A percentile compares a stretch with the other conserved stretches of the same genome.
These are phyloP conservation scores for Rhinogobio ventralis DNA, from an alignment of 2,797 vertebrate genomes.

Conservation along the genomic window DNA sequence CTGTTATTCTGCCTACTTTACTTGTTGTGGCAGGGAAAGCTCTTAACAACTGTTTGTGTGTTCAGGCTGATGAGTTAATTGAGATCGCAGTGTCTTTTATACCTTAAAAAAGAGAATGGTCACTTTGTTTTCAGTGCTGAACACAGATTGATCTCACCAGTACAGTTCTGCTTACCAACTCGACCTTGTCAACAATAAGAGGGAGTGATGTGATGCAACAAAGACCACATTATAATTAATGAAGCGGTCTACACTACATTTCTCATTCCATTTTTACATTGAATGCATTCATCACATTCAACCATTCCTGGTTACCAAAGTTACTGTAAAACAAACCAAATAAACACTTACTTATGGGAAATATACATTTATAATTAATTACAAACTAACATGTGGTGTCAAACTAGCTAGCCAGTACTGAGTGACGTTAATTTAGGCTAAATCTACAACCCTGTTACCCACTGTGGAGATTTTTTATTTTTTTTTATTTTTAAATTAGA, in stretches of 20 bases:
- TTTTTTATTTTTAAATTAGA: neutral
- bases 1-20: constrained; percentile 14
- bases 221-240: neutral
- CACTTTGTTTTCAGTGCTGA: constrained; percentile 13
- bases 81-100: constrained; percentile 5
- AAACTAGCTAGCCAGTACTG: neutral
- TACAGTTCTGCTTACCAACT: neutral
- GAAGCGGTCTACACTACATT: neutral
- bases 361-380: neutral
- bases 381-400: neutral
- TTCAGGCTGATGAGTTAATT: constrained; percentile 19
- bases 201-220: neutral
- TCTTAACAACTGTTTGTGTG: constrained; percentile 15
- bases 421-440: neutral
- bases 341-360: neutral
- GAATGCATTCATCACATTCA: neutral
- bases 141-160: neutral
- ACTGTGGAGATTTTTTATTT: neutral
- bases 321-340: neutral
- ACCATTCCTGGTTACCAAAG: neutral
- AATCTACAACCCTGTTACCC: neutral
- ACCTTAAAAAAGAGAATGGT: neutral
- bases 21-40: neutral
- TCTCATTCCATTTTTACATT: constrained; percentile 7
- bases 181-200: neutral